Percentiles rank a stretch among this genome's conserved stretches.
Evolutionary conservation across 1,140 invertebrate species (phyloP).

Genomic region (Hylyphantes graminicola): DNA sequence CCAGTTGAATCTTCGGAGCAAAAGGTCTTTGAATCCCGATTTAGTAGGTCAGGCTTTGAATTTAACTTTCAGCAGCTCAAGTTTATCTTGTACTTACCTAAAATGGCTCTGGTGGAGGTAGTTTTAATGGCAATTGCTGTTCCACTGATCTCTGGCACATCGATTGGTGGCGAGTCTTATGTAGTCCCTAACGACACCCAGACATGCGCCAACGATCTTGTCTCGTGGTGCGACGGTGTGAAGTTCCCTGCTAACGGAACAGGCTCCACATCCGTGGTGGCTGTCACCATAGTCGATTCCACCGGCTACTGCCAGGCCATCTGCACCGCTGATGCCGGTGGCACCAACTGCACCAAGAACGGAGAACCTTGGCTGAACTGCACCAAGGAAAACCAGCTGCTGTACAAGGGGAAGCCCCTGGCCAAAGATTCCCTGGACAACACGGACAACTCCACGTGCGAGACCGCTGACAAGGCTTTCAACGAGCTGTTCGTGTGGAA

Average conservation of each 20-base stretch:
- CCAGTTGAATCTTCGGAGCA: no score
- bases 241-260: slow-evolving; percentile 10
- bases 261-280: slow-evolving; percentile 18
- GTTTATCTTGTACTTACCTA: no score
- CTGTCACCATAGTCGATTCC: background rate
- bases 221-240: slow-evolving; percentile 33
- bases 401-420: slow-evolving; percentile 14
- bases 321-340: slow-evolving; percentile 31
- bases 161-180: background rate
- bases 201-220: slow-evolving; percentile 15
- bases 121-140: no score
- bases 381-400: slow-evolving; percentile 1
- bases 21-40: no score
- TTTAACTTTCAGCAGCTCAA: no score
- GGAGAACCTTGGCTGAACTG: slow-evolving; percentile 23
- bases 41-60: no score
- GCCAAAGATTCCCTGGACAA: background rate
- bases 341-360: slow-evolving; percentile 48
- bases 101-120: no score
- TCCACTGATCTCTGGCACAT: no score
- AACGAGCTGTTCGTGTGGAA: slow-evolving; percentile 39
- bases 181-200: slow-evolving; percentile 6
- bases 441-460: slow-evolving; percentile 30
- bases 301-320: background rate
- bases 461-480: slow-evolving; percentile 36